A percentile compares a stretch with the other conserved stretches of the same genome.
Conservation (phyloP, 2,113 vertebrate species). For the Syngnathus typhle region DNA sequence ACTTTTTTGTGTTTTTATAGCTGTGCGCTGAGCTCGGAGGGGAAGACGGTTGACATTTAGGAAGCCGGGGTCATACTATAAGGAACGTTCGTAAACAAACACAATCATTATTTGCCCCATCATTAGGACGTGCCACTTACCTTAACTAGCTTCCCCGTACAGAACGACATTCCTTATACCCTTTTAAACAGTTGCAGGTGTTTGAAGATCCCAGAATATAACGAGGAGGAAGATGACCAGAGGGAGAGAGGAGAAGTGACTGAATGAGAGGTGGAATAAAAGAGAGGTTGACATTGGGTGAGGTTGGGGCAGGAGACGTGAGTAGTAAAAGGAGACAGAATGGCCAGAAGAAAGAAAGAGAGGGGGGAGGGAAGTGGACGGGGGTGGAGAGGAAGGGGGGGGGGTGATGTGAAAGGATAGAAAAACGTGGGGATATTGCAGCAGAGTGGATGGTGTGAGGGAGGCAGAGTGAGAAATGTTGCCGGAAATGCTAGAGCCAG, state of each 20-base stretch:
- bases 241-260: slow-evolving; percentile 1
- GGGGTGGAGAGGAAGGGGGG: slow-evolving; percentile 12
- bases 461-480: slow-evolving; percentile 65
- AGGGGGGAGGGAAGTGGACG: not conserved
- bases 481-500: slow-evolving; percentile 65
- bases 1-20: slow-evolving; percentile 44
- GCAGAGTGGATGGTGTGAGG: slow-evolving; percentile 60
- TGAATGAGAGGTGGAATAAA: slow-evolving; percentile 15
- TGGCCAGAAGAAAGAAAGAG: slow-evolving; percentile 32
- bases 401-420: slow-evolving; percentile 47
- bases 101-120: slow-evolving; percentile 41
- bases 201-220: slow-evolving; percentile 48
- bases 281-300: slow-evolving; percentile 36
- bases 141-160: slow-evolving; percentile 55
- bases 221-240: slow-evolving; percentile 10
- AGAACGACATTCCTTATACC: slow-evolving; percentile 28
- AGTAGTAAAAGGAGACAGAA: slow-evolving; percentile 38
- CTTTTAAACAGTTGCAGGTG: slow-evolving; percentile 48
- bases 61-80: slow-evolving; percentile 27
- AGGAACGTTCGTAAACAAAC: slow-evolving; percentile 17
- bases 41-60: slow-evolving; percentile 23
- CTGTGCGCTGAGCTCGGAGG: slow-evolving; percentile 15
- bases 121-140: slow-evolving; percentile 56
- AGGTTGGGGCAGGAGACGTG: slow-evolving; percentile 34
- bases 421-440: slow-evolving; percentile 63